Base-by-base conservation (phyloP, 92 coral and sea anemone genomes). In the Bergia sp. region DNA sequence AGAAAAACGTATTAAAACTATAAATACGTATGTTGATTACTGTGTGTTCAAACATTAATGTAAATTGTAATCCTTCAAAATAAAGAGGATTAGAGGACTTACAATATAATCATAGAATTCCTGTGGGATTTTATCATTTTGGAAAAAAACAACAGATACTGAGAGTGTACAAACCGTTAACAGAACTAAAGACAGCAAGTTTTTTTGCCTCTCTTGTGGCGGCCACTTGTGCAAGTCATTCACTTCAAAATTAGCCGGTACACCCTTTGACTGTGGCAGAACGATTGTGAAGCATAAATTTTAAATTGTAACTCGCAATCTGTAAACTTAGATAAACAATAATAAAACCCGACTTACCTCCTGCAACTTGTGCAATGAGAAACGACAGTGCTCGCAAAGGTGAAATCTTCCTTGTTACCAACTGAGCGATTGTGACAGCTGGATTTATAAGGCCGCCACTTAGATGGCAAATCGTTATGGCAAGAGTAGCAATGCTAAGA, bases 401-500 rank as follows among this genome's bases (percentile, higher is more conserved):
- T 12, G 94, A 82, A 10, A 97, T 92, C 69, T 94, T 97, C 53
- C 96, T 89, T 40, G 95, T 82, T 21, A 96, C 93, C 75, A 96
- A 77, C 86, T 88, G 93, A 42, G 98, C 98, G 12, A 93, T 91
- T 42, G 94, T 95, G 36, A 97, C 99, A 4, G 99, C 99, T 7
- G 99, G 99, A 86, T 97, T 97, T 76, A 97, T 93, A 41, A 91
- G 95, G 4, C 99, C 99, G 12, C 98, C 99, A 82, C 97, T 95
- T 16, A 93, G 93, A 42, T 97, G 98, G 49, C 90, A 86, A 42
- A 94, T 93, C n/a, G 95, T 91, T 91, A 96, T 93, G 71, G 96
- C 94, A 16, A 96, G 91, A 49, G 97, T 91, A 0, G 98, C 90
- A 84, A 97, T 97, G 53, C 97, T 94, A 7, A 97, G 88, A 53